Percentiles rank a stretch among this genome's conserved stretches.
phyloP scores from a whole-genome alignment of 2,888 invertebrate genomes.

The Nephrotoma guestfalica region DNA sequence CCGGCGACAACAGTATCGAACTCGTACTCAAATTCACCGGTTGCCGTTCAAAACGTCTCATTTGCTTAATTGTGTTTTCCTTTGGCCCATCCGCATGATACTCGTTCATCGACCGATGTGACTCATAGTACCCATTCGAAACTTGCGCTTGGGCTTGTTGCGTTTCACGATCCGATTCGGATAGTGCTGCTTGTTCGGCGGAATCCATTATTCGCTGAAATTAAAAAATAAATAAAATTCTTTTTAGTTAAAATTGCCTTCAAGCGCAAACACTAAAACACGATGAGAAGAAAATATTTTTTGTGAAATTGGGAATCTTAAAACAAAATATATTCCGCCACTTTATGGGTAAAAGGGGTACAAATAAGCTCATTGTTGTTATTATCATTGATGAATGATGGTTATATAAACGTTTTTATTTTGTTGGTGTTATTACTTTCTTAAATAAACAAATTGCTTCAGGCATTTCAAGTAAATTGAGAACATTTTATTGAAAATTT shows the following conservation, averaged over 20 bases:
- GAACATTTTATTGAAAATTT: background rate
- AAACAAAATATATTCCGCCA: background rate
- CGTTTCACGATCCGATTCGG: constrained; percentile 45
- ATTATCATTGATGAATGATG: background rate
- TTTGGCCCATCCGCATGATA: constrained; percentile 57
- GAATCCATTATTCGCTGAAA: constrained; percentile 80
- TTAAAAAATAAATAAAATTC: constrained; percentile 5
- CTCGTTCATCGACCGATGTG: constrained; percentile 58
- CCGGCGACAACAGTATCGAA: constrained; percentile 69
- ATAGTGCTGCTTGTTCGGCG: constrained; percentile 73
- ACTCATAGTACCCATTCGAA: constrained; percentile 58
- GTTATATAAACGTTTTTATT: background rate
- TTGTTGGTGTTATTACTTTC: background rate
- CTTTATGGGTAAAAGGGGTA: background rate
- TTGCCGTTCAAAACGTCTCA: constrained; percentile 74
- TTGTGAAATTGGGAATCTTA: background rate
- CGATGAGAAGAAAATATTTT: background rate
- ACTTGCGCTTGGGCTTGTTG: constrained; percentile 39
- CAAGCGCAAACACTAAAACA: background rate
- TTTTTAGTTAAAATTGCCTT: background rate
- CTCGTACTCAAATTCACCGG: constrained; percentile 73
- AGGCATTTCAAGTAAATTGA: background rate
- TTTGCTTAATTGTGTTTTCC: constrained; percentile 55
- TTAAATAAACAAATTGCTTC: background rate
- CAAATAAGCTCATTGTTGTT: background rate